Conservation (phyloP, 1,140 invertebrate species). For the Caligus rogercresseyi region DNA sequence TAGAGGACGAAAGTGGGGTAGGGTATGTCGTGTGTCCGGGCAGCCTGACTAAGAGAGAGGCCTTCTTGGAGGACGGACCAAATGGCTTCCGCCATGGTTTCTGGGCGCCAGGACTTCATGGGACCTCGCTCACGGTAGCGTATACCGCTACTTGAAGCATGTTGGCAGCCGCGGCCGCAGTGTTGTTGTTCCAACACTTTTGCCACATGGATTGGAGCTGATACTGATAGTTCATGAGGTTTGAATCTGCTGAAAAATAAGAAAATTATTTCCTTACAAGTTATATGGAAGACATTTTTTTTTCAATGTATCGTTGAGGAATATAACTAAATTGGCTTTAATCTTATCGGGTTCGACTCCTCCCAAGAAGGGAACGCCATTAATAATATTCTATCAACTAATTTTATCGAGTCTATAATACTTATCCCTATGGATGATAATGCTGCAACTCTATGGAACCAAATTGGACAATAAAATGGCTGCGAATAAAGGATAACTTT, state of each 20-base stretch:
- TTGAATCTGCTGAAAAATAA: constrained; percentile 27
- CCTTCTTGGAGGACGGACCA: constrained; percentile 51
- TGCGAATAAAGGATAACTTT: no score
- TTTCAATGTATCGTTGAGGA: no score
- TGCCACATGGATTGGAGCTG: constrained; percentile 84
- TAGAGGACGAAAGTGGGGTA: constrained; percentile 86
- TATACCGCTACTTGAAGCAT: constrained; percentile 54
- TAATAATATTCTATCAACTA: no score
- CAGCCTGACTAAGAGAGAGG: constrained; percentile 66
- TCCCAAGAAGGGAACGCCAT: no score
- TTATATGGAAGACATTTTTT: no score
- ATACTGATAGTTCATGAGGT: constrained; percentile 55
- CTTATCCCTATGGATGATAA: no score
- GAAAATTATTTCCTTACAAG: no score
- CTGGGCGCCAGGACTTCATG: constrained; percentile 73
- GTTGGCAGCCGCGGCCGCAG: constrained; percentile 43
- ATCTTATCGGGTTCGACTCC: no score
- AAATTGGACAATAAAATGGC: no score
- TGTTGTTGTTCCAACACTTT: constrained; percentile 66
- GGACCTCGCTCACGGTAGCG: constrained; percentile 76
- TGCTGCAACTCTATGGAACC: no score
- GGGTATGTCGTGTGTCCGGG: constrained; percentile 77
- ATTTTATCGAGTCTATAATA: no score
- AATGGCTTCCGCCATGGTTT: constrained; percentile 82
- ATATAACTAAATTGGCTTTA: no score